Evolutionary conservation across 2,888 invertebrate species (phyloP).

Genomic region (Philhelius pedissequus): DNA sequence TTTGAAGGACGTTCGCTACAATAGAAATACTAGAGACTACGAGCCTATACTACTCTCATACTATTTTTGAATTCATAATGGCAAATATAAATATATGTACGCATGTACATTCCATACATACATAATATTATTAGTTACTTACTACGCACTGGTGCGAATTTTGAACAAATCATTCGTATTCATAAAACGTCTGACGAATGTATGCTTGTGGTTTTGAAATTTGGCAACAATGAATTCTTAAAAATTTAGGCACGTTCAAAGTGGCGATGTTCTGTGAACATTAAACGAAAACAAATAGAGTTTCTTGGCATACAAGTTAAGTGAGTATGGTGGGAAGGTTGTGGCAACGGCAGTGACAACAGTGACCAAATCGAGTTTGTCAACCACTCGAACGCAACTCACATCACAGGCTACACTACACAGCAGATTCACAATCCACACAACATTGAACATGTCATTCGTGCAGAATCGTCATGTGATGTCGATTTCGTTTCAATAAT

Average conservation of each 20-base stretch:
- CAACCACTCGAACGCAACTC: slow-evolving; percentile 45
- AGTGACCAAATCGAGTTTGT: slow-evolving; percentile 43
- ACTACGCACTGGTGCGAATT: neutral
- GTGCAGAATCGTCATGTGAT: slow-evolving; percentile 53
- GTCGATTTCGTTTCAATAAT: too few species aligned
- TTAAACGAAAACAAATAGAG: slow-evolving; percentile 17
- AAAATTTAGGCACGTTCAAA: slow-evolving; percentile 32
- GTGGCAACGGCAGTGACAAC: neutral
- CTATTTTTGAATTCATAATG: slow-evolving; percentile 28
- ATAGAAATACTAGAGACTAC: slow-evolving; percentile 7
- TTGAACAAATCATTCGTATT: slow-evolving; percentile 38
- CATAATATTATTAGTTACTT: neutral
- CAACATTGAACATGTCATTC: slow-evolving; percentile 59
- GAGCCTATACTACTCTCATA: neutral
- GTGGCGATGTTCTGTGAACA: slow-evolving; percentile 20
- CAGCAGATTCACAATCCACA: slow-evolving; percentile 15
- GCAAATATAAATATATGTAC: neutral
- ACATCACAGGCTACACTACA: neutral
- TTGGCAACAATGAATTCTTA: slow-evolving; percentile 52
- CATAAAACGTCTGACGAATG: slow-evolving; percentile 5
- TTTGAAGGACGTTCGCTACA: slow-evolving; percentile 51
- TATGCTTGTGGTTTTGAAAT: slow-evolving; percentile 33
- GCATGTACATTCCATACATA: too few species aligned
- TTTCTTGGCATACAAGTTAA: neutral
- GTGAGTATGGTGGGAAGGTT: neutral